Base-by-base conservation (phyloP, 92 coral and sea anemone genomes). In the Epizoanthus scotinus region DNA sequence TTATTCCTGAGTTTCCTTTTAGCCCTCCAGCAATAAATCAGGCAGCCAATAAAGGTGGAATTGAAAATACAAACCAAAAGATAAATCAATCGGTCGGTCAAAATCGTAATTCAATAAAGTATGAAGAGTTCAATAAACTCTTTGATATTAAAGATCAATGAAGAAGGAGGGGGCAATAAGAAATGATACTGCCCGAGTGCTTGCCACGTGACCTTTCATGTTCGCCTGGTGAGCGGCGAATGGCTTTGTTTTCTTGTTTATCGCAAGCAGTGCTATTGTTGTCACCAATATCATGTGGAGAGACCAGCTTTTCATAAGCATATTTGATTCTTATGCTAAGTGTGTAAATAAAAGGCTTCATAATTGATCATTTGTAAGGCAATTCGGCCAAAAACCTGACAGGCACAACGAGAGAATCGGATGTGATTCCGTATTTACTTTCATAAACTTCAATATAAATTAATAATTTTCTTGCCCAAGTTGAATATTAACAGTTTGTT, bases 331-430 rank as follows among this genome's bases (percentile, higher is more conserved):
- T 93, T 84, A 93, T 93, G 99, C 92, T 89, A 96, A 96, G 86
- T 91, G 86, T 85, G 79, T 81, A 86, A 85, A 93, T 91, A 89
- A 91, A 93, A 82, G 97, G 86, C 83, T 75, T 71, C 88, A 83
- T 96, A 96, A 96, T 96, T 96, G 99, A 93, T 96, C 98, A 93
- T 93, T 91, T 95, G 92, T 94, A 87, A 88, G 98, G 97, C 97
- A 93, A 93, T 93, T 93, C 97, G 88, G 67, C 85, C 89, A 87
- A 68, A 86, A 90, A 80, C 91, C 84, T 90, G 97, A 86, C 94
- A 86, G 91, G 89, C 86, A 80, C 87, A 85, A 84, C 72, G 85
- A 85, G 70, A 82, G 90, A 84, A 90, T 92, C 94, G 97, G 97
- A 92, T 92, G 88, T 88, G 87, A 58, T 55, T 42, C 17, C 20